phyloP scores from a whole-genome alignment of 2,113 vertebrate genomes.

The Sus scrofa region DNA sequence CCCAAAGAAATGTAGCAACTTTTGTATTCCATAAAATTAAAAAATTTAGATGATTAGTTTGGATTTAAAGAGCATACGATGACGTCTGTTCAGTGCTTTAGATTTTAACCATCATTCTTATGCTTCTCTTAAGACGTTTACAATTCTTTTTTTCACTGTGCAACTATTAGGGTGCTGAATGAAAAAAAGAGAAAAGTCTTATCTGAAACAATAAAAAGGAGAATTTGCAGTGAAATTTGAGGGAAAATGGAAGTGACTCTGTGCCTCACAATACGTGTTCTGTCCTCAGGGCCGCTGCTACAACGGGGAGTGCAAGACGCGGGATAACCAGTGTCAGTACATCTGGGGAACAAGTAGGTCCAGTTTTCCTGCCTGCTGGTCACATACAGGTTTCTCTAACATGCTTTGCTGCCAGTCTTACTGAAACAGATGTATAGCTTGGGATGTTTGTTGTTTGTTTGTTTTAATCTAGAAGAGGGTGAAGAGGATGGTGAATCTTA shows the following conservation, averaged over 20 bases:
- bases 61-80: background rate
- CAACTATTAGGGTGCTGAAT: background rate
- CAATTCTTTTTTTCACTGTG: background rate
- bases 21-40: background rate
- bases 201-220: background rate
- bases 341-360: slow-evolving; percentile 98
- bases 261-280: background rate
- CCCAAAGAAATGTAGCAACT: background rate
- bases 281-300: slow-evolving; percentile 96
- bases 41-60: background rate
- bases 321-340: slow-evolving; percentile 98
- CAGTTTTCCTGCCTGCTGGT: background rate
- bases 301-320: slow-evolving; percentile 97
- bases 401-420: background rate
- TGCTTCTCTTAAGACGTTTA: background rate
- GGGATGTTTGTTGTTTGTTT: too few species aligned
- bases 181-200: background rate
- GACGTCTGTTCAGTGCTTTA: background rate
- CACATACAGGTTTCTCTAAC: background rate
- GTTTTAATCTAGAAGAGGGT: background rate
- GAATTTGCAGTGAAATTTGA: background rate
- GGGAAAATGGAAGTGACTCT: fast-evolving
- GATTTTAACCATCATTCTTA: background rate
- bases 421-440: background rate
- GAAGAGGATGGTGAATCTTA: slow-evolving; percentile 9